These are phyloP conservation scores for Clepsis dumicolana DNA, from an alignment of 2,888 invertebrate genomes.

Conservation along the genomic window DNA sequence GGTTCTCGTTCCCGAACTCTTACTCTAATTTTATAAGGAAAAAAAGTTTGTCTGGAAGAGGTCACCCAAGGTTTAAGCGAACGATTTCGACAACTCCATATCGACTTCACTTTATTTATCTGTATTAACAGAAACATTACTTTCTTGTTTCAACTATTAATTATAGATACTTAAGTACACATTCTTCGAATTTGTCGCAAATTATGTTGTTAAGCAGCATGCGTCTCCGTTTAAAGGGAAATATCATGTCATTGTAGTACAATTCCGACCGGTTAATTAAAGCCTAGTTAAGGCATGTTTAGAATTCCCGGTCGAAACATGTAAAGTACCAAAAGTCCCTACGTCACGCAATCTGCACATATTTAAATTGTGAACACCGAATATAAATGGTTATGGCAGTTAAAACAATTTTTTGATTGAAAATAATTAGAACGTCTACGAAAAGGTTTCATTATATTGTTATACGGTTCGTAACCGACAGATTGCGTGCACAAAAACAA, in stretches of 20 bases:
- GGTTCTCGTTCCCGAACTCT: constrained; percentile 29
- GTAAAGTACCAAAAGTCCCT: constrained; percentile 27
- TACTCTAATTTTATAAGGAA: constrained; percentile 38
- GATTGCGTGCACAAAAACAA: constrained; percentile 77
- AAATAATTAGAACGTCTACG: constrained; percentile 60
- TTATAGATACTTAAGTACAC: background rate
- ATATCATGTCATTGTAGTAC: constrained; percentile 28
- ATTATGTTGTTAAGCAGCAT: constrained; percentile 30
- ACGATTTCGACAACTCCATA: constrained; percentile 18
- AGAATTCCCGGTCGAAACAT: constrained; percentile 25
- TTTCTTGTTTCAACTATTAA: background rate
- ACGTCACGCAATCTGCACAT: constrained; percentile 44
- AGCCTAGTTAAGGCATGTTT: constrained; percentile 34
- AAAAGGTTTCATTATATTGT: constrained; percentile 60
- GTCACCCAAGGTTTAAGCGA: constrained; percentile 19
- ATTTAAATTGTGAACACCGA: constrained; percentile 43
- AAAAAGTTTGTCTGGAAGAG: constrained; percentile 32
- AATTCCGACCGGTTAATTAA: constrained; percentile 33
- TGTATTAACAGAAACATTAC: background rate
- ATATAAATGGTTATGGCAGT: constrained; percentile 46
- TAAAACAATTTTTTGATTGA: constrained; percentile 60
- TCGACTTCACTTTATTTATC: background rate
- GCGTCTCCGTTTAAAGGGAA: background rate
- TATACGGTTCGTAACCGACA: constrained; percentile 62
- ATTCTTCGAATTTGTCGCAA: constrained; percentile 17